Evolutionary conservation across 2,797 vertebrate species (phyloP).

Genomic region (Coilia nasus): DNA sequence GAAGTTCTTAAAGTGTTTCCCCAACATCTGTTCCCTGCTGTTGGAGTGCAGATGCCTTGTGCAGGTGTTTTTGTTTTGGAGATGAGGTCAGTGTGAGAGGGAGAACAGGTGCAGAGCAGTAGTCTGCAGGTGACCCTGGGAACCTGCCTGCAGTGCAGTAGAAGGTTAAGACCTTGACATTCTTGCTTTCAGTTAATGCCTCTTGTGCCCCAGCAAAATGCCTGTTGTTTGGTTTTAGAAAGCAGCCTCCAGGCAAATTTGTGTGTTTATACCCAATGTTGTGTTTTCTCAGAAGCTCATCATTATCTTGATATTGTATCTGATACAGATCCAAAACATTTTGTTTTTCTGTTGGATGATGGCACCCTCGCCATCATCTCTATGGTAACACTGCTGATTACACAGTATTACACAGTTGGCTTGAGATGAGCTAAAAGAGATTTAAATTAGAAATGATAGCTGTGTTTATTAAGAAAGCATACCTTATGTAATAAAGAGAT

Average conservation of each 20-base stretch:
- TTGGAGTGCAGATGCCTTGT: neutral
- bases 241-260: neutral
- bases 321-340: neutral
- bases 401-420: neutral
- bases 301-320: neutral
- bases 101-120: neutral
- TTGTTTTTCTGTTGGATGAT: neutral
- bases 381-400: conserved; percentile 5
- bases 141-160: neutral
- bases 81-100: neutral
- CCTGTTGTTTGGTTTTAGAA: neutral
- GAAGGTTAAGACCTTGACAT: neutral
- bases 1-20: neutral
- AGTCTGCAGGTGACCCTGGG: neutral
- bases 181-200: neutral
- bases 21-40: neutral
- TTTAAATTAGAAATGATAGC: neutral
- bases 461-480: neutral
- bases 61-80: neutral
- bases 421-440: neutral
- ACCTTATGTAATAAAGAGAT: neutral
- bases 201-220: neutral
- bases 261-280: neutral
- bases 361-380: neutral
- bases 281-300: neutral